Evolutionary conservation across 2,113 vertebrate genomes (phyloP), one percentile per base, ranked within the genome.

Genomic region (Paramormyrops kingsleyae): DNA sequence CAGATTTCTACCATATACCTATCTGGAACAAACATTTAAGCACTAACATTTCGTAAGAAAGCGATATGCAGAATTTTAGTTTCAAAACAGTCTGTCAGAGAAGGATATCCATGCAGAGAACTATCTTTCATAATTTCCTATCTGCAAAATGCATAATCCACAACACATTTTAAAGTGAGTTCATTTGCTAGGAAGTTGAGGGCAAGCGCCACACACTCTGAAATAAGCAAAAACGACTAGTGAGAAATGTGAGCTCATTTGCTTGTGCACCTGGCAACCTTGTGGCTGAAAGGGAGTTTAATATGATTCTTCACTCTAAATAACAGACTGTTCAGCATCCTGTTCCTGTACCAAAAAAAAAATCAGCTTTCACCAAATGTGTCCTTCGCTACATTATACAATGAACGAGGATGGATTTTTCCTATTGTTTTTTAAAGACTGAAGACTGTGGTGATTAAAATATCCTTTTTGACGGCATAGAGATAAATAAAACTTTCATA

Each of bases 91-190:
- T 1, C 5, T 1, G 24, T 88, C 5, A 84, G 91, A 59, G 27
- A 86, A 92, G 91, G 87, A 92, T 85, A 77, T 94, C 91, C 91
- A 91, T 90, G 87, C 39, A 8, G 0, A 62, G 50, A 19, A 70
- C 70, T 89, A 66, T 87, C 24, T 88, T 88, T 92, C 46, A 80
- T 46, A 87, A 90, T 88, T 88, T 93, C 92, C 91, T 89, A 90
- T 44, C 39, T 12, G 31, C 74, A 44, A 12, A 56, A 19, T 12
- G 49, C 87, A 92, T 84, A 87, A 91, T 88, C 46, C 90, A 4
- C 70, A 74, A 4, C 39, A 74, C 66, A 35, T 74, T 74, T 74
- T 31, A 74, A 27, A 27, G 66, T 31, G 27, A 31, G 31, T 35
- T 74, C 66, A 74, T 35, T 35, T 15, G 4, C 66, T 31, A 74